phyloP scores from a whole-genome alignment of 2,797 vertebrate species.

The Dendrocincla fuliginosa region DNA sequence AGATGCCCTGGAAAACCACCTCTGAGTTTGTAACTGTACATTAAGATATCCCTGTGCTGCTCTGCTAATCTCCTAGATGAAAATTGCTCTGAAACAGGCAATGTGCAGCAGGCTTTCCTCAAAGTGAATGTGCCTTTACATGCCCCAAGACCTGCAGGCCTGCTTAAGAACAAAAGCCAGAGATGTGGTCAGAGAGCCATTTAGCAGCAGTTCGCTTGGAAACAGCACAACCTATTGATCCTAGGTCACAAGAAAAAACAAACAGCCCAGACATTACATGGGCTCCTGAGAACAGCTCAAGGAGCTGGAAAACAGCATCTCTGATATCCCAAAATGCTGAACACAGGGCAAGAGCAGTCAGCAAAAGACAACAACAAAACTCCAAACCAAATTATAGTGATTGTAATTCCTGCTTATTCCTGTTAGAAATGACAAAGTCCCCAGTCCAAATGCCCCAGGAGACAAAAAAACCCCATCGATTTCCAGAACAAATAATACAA shows the following conservation, averaged over 20 bases:
- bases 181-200: slow-evolving; percentile 60
- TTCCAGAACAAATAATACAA: neutral
- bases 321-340: neutral
- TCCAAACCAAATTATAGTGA: neutral
- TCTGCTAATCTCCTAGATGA: slow-evolving; percentile 28
- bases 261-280: slow-evolving; percentile 40
- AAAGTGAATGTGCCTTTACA: slow-evolving; percentile 32
- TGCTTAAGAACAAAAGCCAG: slow-evolving; percentile 34
- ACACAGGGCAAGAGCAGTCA: neutral
- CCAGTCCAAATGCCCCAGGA: neutral
- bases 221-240: slow-evolving; percentile 71
- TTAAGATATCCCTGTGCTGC: slow-evolving; percentile 32
- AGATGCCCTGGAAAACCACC: slow-evolving; percentile 11
- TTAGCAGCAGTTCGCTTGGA: slow-evolving; percentile 69
- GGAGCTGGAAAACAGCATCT: neutral
- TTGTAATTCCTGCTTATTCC: neutral
- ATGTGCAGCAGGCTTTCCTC: slow-evolving; percentile 11
- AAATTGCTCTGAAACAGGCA: slow-evolving; percentile 39
- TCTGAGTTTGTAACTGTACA: slow-evolving; percentile 10
- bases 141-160: slow-evolving; percentile 48
- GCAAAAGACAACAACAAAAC: neutral
- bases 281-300: slow-evolving; percentile 53
- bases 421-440: neutral
- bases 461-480: neutral
- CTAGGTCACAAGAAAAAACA: slow-evolving; percentile 63